A percentile compares a stretch with the other conserved stretches of the same genome.
phyloP scores from a whole-genome alignment of 2,113 vertebrate species.

The Colinus virginianus region DNA sequence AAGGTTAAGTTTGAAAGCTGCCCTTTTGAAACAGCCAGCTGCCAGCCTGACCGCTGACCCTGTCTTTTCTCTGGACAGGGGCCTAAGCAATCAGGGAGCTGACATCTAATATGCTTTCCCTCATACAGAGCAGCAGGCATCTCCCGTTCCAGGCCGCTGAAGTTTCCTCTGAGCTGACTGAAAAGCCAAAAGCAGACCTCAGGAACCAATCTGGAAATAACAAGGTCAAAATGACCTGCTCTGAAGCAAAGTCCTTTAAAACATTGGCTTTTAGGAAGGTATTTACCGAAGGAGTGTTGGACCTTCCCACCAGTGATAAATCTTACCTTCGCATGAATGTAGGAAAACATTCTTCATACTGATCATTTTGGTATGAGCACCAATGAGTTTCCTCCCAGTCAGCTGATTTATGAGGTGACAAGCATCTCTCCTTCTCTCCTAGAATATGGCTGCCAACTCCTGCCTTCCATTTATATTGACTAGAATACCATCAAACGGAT shows the following conservation, averaged over 20 bases:
- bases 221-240: background rate
- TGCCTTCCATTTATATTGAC: background rate
- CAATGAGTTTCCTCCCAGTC: background rate
- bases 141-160: background rate
- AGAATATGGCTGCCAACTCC: background rate
- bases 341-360: background rate
- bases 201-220: background rate
- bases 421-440: background rate
- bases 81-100: background rate
- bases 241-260: background rate
- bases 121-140: fast-evolving
- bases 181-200: background rate
- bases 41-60: constrained; percentile 40
- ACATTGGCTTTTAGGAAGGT: background rate
- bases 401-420: background rate
- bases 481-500: background rate
- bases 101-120: constrained; percentile 10
- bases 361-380: background rate
- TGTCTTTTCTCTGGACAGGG: background rate
- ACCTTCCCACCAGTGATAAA: background rate
- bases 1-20: constrained; percentile 53
- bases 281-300: fast-evolving
- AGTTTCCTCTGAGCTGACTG: background rate
- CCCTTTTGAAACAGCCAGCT: constrained; percentile 29
- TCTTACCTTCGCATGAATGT: fast-evolving